Base-by-base conservation (phyloP, 1,140 invertebrate genomes). In the Rhopalosiphum padi region DNA sequence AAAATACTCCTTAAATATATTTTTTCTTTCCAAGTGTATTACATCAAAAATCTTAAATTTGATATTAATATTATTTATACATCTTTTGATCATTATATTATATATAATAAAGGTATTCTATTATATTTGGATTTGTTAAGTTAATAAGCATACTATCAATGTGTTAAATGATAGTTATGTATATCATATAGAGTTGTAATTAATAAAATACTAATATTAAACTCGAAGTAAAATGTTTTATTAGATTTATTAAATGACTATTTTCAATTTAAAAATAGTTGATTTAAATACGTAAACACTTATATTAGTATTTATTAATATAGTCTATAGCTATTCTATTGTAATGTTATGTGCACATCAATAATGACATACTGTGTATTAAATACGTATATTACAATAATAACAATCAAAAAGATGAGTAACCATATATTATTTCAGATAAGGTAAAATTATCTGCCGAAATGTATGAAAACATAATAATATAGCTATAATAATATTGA, bases 381-480 rank as follows among this genome's bases (percentile, higher is more conserved):
- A 77, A 77, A 77, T 15, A 18, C 30, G 15, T 35, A 77, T 18
- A 18, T n/a, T 77, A 77, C 60, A 77, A 35, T n/a, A 77, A 77
- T n/a, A 77, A 77, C n/a, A 77, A 77, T 77, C 60, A 77, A 77
- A 77, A 4, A 77, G 77, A 85, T 85, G 83, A 85, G 83, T 85
- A 41, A 85, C 23, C 37, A 85, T 25, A 41, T 0, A 85, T 85
- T 30, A 85, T 85, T 77, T 85, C 9, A 25, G 83, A 85, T 41
- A 41, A 41, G 23, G 8, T 23, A 85, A 85, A 25, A 41, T 85
- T 85, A 85, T 85, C 83, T 77, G 23, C 83, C 83, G 2, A 43
- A 85, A 85, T 41, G 83, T 85, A 25, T 30, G 23, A 85, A 25
- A 9, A 85, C 23, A 41, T 25, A 35, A 85, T 85, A 85, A 25